Evolutionary conservation across 2,113 vertebrate genomes (phyloP).

Genomic region (Sakesphorus luctuosus): DNA sequence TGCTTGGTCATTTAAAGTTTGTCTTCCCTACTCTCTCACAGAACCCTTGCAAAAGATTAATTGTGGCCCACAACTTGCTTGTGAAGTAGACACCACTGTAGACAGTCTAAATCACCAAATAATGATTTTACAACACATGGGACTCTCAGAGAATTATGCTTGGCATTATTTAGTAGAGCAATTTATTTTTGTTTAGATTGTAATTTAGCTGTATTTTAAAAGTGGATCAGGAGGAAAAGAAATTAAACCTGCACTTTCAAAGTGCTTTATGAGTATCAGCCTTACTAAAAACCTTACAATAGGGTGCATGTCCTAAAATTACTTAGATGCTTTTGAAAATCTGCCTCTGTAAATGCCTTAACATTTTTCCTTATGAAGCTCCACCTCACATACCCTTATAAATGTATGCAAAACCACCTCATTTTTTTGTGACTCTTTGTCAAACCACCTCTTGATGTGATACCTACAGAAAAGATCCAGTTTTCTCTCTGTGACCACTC

Average conservation of each 20-base stretch:
- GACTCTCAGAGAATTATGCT: neutral
- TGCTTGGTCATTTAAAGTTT: neutral
- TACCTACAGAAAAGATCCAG: neutral
- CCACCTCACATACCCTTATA: neutral
- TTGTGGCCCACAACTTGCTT: neutral
- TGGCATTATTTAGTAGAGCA: neutral
- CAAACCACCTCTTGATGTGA: neutral
- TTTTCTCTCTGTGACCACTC: neutral
- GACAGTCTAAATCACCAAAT: neutral
- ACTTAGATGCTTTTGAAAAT: neutral
- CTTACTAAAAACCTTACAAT: neutral
- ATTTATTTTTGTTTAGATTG: neutral
- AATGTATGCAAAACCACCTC: neutral
- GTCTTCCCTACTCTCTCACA: neutral
- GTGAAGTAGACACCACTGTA: neutral
- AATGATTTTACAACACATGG: neutral
- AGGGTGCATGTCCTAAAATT: neutral
- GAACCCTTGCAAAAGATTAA: neutral
- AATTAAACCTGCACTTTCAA: neutral
- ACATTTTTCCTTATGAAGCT: neutral
- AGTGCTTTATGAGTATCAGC: neutral
- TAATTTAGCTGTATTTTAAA: slow-evolving; percentile 3
- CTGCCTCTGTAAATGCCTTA: neutral
- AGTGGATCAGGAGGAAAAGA: neutral
- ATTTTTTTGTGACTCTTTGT: neutral